Evolutionary conservation across 2,888 invertebrate species (phyloP).

Genomic region (Plemyria rubiginata): DNA sequence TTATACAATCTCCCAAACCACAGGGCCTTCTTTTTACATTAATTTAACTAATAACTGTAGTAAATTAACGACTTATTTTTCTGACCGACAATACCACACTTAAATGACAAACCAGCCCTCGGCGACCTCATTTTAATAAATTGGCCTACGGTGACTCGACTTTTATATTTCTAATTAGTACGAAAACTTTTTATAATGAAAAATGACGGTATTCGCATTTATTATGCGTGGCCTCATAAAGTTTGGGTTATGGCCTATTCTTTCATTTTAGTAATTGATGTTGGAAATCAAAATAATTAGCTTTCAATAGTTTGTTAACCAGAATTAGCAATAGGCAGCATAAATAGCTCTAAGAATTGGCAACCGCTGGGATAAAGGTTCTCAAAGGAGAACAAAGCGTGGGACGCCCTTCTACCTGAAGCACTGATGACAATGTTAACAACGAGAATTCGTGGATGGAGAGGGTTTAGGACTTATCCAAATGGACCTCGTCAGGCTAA

Average conservation of each 20-base stretch:
- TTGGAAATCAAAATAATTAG: not conserved
- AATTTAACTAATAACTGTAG: conserved; percentile 5
- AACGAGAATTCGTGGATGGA: too few species aligned
- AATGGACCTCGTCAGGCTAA: too few species aligned
- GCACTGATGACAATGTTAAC: too few species aligned
- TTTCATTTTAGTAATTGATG: not conserved
- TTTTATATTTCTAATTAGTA: conserved; percentile 51
- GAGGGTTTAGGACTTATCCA: too few species aligned
- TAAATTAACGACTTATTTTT: conserved; percentile 38
- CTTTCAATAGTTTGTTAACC: not conserved
- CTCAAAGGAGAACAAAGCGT: too few species aligned
- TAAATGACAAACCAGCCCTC: conserved; percentile 38
- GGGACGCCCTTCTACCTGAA: too few species aligned
- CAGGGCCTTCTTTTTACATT: not conserved
- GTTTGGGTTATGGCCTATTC: not conserved
- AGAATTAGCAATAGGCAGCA: too few species aligned
- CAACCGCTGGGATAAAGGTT: too few species aligned
- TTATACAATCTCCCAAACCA: too few species aligned
- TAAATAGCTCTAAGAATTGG: too few species aligned
- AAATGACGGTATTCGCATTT: conserved; percentile 44
- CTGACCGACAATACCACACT: conserved; percentile 34
- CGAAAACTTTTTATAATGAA: conserved; percentile 50
- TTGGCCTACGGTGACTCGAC: conserved; percentile 52
- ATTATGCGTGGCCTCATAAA: conserved; percentile 25
- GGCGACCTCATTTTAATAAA: conserved; percentile 56